These are phyloP conservation scores for Lycaena phlaeas DNA, from an alignment of 2,888 invertebrate species.

Conservation along the genomic window DNA sequence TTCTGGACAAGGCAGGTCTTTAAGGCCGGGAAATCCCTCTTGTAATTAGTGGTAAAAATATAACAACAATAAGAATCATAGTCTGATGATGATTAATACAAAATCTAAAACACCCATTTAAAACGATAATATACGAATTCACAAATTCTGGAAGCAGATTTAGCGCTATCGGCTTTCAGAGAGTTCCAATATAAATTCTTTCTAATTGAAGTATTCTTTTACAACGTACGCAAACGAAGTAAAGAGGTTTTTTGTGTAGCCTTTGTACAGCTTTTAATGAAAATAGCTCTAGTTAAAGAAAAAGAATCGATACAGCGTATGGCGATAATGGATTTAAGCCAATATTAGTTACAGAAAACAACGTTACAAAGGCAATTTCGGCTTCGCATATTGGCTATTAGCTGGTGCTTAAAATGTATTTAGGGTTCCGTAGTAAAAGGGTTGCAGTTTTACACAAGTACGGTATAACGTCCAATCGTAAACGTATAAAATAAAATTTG, in stretches of 20 bases:
- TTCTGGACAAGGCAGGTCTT: too few species aligned
- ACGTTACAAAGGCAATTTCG: slow-evolving; percentile 69
- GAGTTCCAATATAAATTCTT: slow-evolving; percentile 10
- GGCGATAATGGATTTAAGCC: slow-evolving; percentile 55
- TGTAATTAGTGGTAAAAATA: too few species aligned
- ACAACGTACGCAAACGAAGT: slow-evolving; percentile 10
- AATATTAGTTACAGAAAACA: slow-evolving; percentile 63
- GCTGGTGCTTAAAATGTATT: slow-evolving; percentile 29
- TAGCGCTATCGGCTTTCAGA: background rate
- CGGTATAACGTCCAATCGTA: too few species aligned
- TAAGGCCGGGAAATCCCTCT: too few species aligned
- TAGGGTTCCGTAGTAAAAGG: slow-evolving; percentile 16
- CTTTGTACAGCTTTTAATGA: slow-evolving; percentile 10
- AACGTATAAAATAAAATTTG: too few species aligned
- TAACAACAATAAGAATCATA: too few species aligned
- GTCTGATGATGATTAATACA: too few species aligned
- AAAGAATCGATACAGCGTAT: slow-evolving; percentile 23
- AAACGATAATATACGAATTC: too few species aligned
- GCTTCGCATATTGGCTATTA: slow-evolving; percentile 70
- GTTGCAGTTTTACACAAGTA: too few species aligned
- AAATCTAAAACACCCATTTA: too few species aligned
- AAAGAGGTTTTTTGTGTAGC: background rate
- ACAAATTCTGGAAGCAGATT: too few species aligned
- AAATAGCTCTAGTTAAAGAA: slow-evolving; percentile 14
- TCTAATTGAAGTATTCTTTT: slow-evolving; percentile 10